Base-by-base conservation (phyloP, 2,113 vertebrate species). In the Archocentrus centrarchus region DNA sequence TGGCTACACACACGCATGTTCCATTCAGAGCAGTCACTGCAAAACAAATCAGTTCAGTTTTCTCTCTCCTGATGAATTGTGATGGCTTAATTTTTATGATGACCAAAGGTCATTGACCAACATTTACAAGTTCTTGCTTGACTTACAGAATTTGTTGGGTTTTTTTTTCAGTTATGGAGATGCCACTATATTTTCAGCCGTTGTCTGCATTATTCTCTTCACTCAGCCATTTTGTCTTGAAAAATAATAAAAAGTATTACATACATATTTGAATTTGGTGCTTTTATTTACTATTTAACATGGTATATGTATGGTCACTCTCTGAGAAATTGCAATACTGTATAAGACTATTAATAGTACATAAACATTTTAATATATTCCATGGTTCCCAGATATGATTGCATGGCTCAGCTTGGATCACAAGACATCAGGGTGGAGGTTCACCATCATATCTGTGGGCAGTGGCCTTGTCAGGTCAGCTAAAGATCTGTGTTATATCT, bases 131-230 rank as follows among this genome's bases (percentile, higher is more conserved):
- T 88, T 93, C 64, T 79, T 80, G 75, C 86, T 91, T 75, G 27
- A 96, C 96, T 96, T 97, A 86, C 96, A 92, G 81, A 88, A 87
- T 83, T 92, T 91, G 84, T 93, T 90, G 78, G 3, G 44, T 24
- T 27, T 18, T 91, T 91, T 83, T 94, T 93, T 90, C 91, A 91
- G 87, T 92, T 92, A 97, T 95, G 97, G 96, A 97, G 96, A 97
- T 97, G 97, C 97, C 97, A 98, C 97, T 98, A 92, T 94, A 91
- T 92, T 93, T 93, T 95, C 92, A 94, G 92, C 97, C 97, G 96
- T 98, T 97, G 96, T 98, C 97, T 98, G 97, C 97, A 97, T 98
- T 97, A 97, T 97, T 97, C 97, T 98, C 97, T 97, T 97, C 97
- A 97, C 98, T 97, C 97, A 97, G 97, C 97, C 97, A 97, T 98